phyloP scores from a whole-genome alignment of 2,797 vertebrate species.

The Catamblyrhynchus diadema region DNA sequence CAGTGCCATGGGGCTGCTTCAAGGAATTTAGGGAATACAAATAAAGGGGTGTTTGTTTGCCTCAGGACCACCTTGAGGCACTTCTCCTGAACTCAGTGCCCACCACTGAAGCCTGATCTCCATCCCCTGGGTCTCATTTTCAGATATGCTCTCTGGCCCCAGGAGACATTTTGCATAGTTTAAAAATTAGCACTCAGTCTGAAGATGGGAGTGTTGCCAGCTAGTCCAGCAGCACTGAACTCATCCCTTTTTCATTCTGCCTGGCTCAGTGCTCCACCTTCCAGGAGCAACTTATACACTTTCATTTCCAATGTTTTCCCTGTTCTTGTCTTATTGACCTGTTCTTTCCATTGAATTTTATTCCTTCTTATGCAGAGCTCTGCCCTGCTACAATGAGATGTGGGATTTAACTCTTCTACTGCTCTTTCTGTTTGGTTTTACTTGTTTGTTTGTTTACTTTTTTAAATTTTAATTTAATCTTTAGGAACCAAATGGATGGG shows the following conservation, averaged over 20 bases:
- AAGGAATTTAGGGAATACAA: neutral
- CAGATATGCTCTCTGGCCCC: neutral
- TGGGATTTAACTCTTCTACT: neutral
- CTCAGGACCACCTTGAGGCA: neutral
- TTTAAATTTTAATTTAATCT: neutral
- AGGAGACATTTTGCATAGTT: neutral
- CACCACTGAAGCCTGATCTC: neutral
- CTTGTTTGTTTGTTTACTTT: neutral
- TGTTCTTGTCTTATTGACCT: neutral
- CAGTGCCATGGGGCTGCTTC: neutral
- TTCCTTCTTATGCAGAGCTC: neutral
- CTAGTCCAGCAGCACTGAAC: neutral
- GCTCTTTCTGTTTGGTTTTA: neutral
- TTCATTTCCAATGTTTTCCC: neutral
- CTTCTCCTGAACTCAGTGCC: neutral
- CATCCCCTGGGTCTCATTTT: neutral
- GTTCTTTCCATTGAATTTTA: neutral
- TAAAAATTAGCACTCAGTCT: slow-evolving; percentile 5
- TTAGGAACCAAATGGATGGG: neutral
- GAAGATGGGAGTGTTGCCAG: neutral
- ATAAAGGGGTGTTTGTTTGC: neutral
- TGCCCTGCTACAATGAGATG: neutral
- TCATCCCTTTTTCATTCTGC: neutral
- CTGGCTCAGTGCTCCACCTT: neutral
- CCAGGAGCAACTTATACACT: neutral